Base-by-base conservation (phyloP, 2,888 invertebrate genomes). In the Diaprepes abbreviatus region DNA sequence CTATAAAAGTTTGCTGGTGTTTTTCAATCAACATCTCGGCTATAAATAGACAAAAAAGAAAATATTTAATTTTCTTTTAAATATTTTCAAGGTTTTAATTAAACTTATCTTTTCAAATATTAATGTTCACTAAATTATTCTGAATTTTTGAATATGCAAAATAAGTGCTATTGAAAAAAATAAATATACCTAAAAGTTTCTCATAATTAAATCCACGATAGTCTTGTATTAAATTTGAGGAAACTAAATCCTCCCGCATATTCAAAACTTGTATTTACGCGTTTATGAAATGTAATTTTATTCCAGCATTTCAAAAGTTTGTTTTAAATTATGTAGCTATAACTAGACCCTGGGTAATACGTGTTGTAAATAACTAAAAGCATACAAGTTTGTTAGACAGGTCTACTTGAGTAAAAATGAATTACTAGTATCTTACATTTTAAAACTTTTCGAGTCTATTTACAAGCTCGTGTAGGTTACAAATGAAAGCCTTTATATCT, bases 251-350 rank as follows among this genome's bases (percentile, higher is more conserved):
- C 17, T 9, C 40, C 40, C 16, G 40, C 40, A 40, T 40, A 16
- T 40, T 10, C 1, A 6, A 17, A 40, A 40, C 17, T 38, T 40
- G 16, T 43, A 43, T 43, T 21, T 21, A n/a, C 43, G 6, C 21
- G 43, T 43, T 43, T 43, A 43, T 43, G 14, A 43, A 43, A 43
- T 21, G 21, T 43, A 43, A 43, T 43, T 40, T 21, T n/a, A 43
- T 43, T 19, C n/a, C 21, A 5, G n/a, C 43, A 43, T 43, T 43
- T 43, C 43, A 10, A 43, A 19, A 43, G 43, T 43, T 43, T 43
- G 43, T 43, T 43, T 43, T 17, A 43, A 43, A 43, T 43, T 43
- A 19, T 38, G 19, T 19, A 43, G 19, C 43, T 43, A 21, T 10
- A 43, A 43, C 43, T 43, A 43, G 21, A 43, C 43, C 43, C 43